phyloP scores from a whole-genome alignment of 1,140 invertebrate species.

The Zaprionus nigranus region DNA sequence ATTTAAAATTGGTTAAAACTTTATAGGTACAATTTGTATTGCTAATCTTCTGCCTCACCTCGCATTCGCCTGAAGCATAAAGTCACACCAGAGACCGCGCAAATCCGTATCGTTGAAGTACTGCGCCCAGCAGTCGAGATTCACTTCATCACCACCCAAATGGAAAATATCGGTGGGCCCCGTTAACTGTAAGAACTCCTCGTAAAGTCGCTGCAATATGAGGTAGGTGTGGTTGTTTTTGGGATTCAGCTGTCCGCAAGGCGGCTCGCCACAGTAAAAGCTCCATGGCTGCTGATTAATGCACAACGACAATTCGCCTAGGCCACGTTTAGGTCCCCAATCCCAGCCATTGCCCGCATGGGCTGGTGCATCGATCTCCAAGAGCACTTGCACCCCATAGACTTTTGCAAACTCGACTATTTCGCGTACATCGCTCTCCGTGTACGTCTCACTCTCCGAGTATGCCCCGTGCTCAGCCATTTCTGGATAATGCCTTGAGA shows the following conservation, averaged over 20 bases:
- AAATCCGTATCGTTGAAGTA: conserved; percentile 90
- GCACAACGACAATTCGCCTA: conserved; percentile 90
- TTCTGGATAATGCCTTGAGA: conserved; percentile 88
- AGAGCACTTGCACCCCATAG: conserved; percentile 88
- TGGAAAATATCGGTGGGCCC: conserved; percentile 90
- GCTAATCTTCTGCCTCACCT: conserved; percentile 54
- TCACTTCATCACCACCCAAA: conserved; percentile 93
- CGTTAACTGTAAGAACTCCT: conserved; percentile 88
- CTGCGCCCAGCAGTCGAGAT: conserved; percentile 90
- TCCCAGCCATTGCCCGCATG: conserved; percentile 93
- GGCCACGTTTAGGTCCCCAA: conserved; percentile 88
- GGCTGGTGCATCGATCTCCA: conserved; percentile 92
- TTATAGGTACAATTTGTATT: neutral
- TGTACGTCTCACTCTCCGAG: conserved; percentile 89
- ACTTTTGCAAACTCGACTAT: conserved; percentile 88
- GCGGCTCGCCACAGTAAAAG: conserved; percentile 91
- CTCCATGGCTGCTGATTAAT: conserved; percentile 91
- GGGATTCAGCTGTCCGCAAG: conserved; percentile 93
- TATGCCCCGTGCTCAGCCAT: conserved; percentile 91
- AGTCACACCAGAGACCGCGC: conserved; percentile 91
- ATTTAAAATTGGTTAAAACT: neutral
- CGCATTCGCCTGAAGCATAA: conserved; percentile 88
- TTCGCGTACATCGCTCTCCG: conserved; percentile 87
- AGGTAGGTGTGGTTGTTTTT: conserved; percentile 90
- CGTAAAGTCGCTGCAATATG: conserved; percentile 89